Base-by-base conservation (phyloP, 2,113 vertebrate species). In the Cheilinus undulatus region DNA sequence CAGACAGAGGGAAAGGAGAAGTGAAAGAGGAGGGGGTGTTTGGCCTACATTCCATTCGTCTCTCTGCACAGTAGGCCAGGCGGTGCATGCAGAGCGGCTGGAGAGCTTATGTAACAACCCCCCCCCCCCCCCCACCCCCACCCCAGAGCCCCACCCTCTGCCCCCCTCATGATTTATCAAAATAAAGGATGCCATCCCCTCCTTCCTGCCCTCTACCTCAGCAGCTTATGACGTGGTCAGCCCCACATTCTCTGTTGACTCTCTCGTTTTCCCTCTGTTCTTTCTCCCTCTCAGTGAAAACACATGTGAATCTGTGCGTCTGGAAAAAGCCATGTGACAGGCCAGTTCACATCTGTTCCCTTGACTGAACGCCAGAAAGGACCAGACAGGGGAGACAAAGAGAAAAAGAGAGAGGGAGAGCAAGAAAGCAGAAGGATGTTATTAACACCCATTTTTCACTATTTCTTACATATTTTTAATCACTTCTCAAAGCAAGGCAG, bases 81-180 rank as follows among this genome's bases (percentile, higher is more conserved):
- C 78, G 2, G 63, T 87, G 82, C 86, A 88, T 88, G 82, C 85
- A 77, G 83, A 86, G 82, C 60, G 78, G 90, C 84, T 83, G 82
- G 67, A 88, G 70, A 71, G 65, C 86, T 91, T 92, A 91, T 88
- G 86, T 89, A 90, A 91, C 84, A 32, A 42, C 12, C n/a, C 76
- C 51, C 15, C 32, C 9, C n/a, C n/a, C n/a, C 12, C n/a, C 76
- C 51, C 15, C 63, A 19, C 49, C 14, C 42, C 17, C 53, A 62
- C 32, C 40, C 38, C 22, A 20, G 22, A 7, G 64, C 72, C 72
- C 73, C 63, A 56, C 56, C 74, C 53, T 62, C 4, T 74, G 27
- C 36, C 66, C 67, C 54, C 64, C 69, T 70, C 58, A 49, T 76
- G 76, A 59, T 73, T 86, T 89, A 87, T 86, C 69, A 75, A 71